These are phyloP conservation scores for Rhadinocentrus ornatus DNA, from an alignment of 2,797 vertebrate species.

Conservation along the genomic window DNA sequence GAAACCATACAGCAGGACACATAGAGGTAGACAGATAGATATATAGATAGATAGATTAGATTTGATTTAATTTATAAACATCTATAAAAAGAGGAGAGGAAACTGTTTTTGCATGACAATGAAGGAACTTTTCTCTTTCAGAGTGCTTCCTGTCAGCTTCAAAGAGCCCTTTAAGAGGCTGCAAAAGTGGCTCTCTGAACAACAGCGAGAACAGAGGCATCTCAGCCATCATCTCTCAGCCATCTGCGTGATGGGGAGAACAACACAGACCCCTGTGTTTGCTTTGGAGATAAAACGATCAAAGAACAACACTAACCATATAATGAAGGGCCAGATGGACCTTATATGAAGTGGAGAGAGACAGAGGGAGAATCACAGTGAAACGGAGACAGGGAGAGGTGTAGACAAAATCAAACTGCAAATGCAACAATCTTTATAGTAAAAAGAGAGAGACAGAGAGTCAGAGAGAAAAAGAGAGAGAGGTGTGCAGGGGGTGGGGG, in stretches of 20 bases:
- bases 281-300: slow-evolving; percentile 81
- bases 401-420: slow-evolving; percentile 81
- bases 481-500: slow-evolving; percentile 49
- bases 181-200: slow-evolving; percentile 73
- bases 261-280: slow-evolving; percentile 80
- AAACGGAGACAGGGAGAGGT: slow-evolving; percentile 50
- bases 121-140: slow-evolving; percentile 66
- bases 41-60: slow-evolving; percentile 24
- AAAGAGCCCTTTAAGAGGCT: slow-evolving; percentile 78
- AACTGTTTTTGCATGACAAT: slow-evolving; percentile 66
- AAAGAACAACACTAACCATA: slow-evolving; percentile 83
- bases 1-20: not conserved
- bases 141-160: slow-evolving; percentile 77
- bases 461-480: slow-evolving; percentile 26
- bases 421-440: slow-evolving; percentile 81
- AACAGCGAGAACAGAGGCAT: slow-evolving; percentile 74
- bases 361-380: slow-evolving; percentile 37
- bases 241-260: slow-evolving; percentile 72
- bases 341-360: slow-evolving; percentile 69
- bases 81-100: slow-evolving; percentile 23
- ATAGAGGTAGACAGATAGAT: slow-evolving; percentile 8
- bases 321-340: slow-evolving; percentile 82
- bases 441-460: slow-evolving; percentile 19
- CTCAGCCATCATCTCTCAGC: slow-evolving; percentile 74
- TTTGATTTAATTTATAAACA: slow-evolving; percentile 46